A percentile compares a stretch with the other conserved stretches of the same genome.
Conservation (phyloP, 2,888 invertebrate species). For the Lucinisca nassula region DNA sequence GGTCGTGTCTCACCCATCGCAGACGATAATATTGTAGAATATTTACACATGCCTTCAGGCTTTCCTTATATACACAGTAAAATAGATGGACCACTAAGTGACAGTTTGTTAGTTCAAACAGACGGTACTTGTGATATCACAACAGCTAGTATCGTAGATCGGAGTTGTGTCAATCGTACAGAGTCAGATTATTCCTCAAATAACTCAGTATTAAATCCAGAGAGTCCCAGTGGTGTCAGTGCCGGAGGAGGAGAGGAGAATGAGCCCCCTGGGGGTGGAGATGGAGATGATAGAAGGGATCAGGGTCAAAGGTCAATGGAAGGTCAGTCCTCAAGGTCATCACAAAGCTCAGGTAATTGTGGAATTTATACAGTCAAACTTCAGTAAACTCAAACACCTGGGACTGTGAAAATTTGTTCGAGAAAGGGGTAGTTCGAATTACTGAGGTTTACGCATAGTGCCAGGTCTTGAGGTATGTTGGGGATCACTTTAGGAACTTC, state of each 20-base stretch:
- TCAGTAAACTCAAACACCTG: no score
- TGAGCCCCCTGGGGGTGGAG: constrained; percentile 58
- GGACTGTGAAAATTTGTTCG: no score
- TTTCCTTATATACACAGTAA: constrained; percentile 51
- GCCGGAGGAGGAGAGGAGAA: constrained; percentile 54
- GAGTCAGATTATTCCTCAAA: constrained; percentile 33
- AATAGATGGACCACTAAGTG: constrained; percentile 30
- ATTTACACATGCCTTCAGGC: constrained; percentile 47
- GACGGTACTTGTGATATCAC: not conserved
- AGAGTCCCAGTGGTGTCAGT: constrained; percentile 1
- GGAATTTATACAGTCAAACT: no score
- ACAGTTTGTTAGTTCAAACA: constrained; percentile 38
- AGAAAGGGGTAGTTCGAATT: no score
- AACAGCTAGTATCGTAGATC: not conserved
- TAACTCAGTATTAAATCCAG: constrained; percentile 41
- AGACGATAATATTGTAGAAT: not conserved
- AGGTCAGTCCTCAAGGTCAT: constrained; percentile 23
- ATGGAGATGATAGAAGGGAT: constrained; percentile 8
- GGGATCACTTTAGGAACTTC: no score
- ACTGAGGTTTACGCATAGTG: no score
- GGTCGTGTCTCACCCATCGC: constrained; percentile 42
- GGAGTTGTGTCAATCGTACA: not conserved
- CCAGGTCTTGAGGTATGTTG: no score
- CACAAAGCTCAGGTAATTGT: constrained; percentile 51
- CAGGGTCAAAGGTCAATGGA: constrained; percentile 10